A percentile compares a stretch with the other conserved stretches of the same genome.
phyloP scores from a whole-genome alignment of 2,113 vertebrate genomes.

The Microcebus griseorufus region DNA sequence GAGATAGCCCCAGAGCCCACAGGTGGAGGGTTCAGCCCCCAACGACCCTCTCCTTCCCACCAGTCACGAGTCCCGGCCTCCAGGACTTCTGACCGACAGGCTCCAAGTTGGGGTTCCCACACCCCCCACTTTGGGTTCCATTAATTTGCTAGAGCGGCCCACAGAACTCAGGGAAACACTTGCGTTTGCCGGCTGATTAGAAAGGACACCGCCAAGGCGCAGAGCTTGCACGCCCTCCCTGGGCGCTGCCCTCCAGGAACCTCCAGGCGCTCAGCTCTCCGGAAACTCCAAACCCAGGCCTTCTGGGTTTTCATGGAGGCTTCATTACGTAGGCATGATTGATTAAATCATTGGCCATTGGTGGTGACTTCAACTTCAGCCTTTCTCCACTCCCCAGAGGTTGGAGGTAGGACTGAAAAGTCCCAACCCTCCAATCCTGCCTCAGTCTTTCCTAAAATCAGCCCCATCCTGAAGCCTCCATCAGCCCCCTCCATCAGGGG shows the following conservation, averaged over 20 bases:
- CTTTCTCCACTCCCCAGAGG: not conserved
- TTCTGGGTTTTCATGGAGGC: not conserved
- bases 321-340: not conserved
- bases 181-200: not conserved
- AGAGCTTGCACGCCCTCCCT: not conserved
- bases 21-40: not conserved
- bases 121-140: not conserved
- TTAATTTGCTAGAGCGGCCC: not conserved
- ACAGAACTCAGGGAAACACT: not conserved
- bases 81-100: not conserved
- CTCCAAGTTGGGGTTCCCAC: not conserved
- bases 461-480: not conserved
- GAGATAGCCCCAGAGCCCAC: not conserved
- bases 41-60: not conserved
- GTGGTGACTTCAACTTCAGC: not conserved
- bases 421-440: not conserved
- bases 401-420: not conserved
- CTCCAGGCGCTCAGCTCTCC: not conserved
- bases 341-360: not conserved
- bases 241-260: not conserved
- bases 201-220: not conserved
- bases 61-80: not conserved
- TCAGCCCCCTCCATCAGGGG: too few species aligned
- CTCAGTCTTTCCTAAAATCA: not conserved
- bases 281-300: not conserved